Evolutionary conservation across 2,888 invertebrate genomes (phyloP), one percentile per base, ranked within the genome.

Genomic region (Xylocampa areola): DNA sequence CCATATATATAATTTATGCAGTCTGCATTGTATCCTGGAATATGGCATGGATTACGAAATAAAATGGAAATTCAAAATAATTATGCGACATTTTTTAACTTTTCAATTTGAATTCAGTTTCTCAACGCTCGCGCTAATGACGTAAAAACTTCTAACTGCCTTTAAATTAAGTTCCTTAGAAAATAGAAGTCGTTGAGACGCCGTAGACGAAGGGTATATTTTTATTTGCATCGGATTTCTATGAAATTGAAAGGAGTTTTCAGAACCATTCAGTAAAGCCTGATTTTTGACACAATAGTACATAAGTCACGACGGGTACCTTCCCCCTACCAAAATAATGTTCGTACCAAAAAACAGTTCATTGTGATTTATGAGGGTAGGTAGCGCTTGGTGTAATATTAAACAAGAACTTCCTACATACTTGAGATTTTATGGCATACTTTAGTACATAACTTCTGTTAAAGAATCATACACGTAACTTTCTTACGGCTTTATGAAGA

Each of bases 381-480:
- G 67, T 47, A 58, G 36, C 58, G 21, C 47, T 40, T 51, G 54
- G 39, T 67, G 63, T 64, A 44, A 69, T 66, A 76, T 74, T 64
- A 66, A 69, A 76, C 57, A 66, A 73, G 47, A 74, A 73, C 39
- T 73, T 74, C 64, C 55, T 55, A 55, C 60, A 55, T 61, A 55
- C 41, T 63, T 72, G 61, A 62, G 61, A 57, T 69, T 74, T 73
- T 73, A 74, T 60, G 25, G 64, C 64, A 39, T 67, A 49, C 62
- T 76, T 64, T 64, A 76, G 63, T 62, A 67, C 37, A 48, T 39
- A 66, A 69, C 36, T 60, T 59, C 37, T 30, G 37, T 50, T 68
- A 50, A 64, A 65, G 51, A 71, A 64, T 36, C 59, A 50, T 58
- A 52, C 35, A 40, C 54, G 53, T 47, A 53, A 62, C 76, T 62